These are phyloP conservation scores for Pseudachorutes palmiensis DNA, from an alignment of 1,140 invertebrate species.

Conservation along the genomic window DNA sequence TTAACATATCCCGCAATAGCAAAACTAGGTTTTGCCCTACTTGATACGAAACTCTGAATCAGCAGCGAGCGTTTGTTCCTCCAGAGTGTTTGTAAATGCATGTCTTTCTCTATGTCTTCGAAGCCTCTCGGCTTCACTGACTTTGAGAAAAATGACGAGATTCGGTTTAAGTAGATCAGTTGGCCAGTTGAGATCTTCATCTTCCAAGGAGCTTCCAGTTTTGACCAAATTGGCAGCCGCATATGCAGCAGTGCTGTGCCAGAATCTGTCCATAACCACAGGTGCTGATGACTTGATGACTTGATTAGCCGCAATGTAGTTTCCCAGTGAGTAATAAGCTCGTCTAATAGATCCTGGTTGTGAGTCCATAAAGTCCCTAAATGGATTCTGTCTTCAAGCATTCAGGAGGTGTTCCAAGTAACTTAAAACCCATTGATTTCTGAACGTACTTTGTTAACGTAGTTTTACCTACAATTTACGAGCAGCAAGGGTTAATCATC, in stretches of 20 bases:
- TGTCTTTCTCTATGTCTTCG: slow-evolving; percentile 21
- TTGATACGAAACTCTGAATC: slow-evolving; percentile 20
- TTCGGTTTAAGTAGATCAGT: slow-evolving; percentile 32
- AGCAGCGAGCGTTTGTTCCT: slow-evolving; percentile 29
- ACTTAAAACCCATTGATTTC: slow-evolving; percentile 15
- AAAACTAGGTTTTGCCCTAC: not conserved
- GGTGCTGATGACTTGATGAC: slow-evolving; percentile 13
- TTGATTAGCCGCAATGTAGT: slow-evolving; percentile 31
- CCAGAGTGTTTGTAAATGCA: slow-evolving; percentile 32
- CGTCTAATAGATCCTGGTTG: slow-evolving; percentile 20
- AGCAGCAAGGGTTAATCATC: too few relatives aligned
- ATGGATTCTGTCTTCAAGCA: not conserved
- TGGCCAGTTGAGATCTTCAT: slow-evolving; percentile 30
- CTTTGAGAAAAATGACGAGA: slow-evolving; percentile 30
- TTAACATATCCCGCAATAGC: not conserved
- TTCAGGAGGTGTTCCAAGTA: slow-evolving; percentile 23
- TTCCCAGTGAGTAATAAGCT: slow-evolving; percentile 35
- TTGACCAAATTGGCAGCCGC: slow-evolving; percentile 23
- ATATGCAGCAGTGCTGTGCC: slow-evolving; percentile 35
- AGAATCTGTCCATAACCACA: slow-evolving; percentile 36
- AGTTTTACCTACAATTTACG: slow-evolving; percentile 36
- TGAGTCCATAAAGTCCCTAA: slow-evolving; percentile 27
- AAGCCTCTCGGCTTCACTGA: slow-evolving; percentile 31
- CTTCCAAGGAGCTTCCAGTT: not conserved
- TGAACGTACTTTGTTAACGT: slow-evolving; percentile 15